Evolutionary conservation across 2,113 vertebrate genomes (phyloP).

Genomic region (Oxyura jamaicensis): DNA sequence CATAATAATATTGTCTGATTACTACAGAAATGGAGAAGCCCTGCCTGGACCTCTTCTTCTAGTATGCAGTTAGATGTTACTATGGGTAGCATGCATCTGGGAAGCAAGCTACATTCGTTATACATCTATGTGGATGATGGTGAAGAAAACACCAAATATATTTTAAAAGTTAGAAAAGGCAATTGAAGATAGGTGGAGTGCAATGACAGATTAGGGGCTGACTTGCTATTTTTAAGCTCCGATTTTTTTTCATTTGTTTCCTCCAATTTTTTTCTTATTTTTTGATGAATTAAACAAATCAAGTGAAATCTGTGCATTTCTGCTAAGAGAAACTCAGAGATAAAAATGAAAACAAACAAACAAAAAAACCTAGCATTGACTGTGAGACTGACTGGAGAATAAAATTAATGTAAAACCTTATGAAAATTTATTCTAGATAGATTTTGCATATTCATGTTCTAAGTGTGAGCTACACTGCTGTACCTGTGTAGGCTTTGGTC

Average conservation of each 20-base stretch:
- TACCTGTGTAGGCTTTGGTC: background rate
- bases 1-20: background rate
- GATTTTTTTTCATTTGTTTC: background rate
- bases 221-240: background rate
- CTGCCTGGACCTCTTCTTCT: background rate
- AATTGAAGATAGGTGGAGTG: background rate
- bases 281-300: background rate
- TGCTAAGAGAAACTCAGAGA: background rate
- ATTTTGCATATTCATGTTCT: background rate
- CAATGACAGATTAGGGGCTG: background rate
- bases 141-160: background rate
- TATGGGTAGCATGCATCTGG: background rate
- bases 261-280: background rate
- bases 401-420: rapidly evolving
- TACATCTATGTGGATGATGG: background rate
- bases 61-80: background rate
- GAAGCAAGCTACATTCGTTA: background rate
- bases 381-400: background rate
- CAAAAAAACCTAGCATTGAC: background rate
- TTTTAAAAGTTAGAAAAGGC: background rate
- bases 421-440: background rate
- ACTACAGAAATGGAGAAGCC: background rate
- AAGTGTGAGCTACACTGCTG: background rate
- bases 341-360: rapidly evolving
- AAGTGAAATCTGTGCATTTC: background rate